These are phyloP conservation scores for Orthonychiurus folsomi DNA, from an alignment of 2,888 invertebrate species.

Conservation along the genomic window DNA sequence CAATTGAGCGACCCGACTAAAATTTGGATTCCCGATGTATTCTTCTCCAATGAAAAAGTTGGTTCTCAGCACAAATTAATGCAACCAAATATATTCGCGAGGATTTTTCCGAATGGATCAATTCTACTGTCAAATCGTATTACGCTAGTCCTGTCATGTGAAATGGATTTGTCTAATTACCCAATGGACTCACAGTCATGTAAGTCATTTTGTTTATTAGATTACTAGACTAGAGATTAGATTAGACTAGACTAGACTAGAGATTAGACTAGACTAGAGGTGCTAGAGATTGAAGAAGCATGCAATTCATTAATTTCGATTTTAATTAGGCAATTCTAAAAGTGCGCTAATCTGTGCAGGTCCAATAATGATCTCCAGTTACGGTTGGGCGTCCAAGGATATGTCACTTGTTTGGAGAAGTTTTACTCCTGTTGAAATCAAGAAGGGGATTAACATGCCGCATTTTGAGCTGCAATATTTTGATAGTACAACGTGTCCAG, in stretches of 20 bases:
- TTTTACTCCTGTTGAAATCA: conserved; percentile 15
- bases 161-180: conserved; percentile 29
- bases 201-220: too few species aligned
- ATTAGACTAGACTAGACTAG: too few species aligned
- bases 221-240: too few species aligned
- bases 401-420: conserved; percentile 23
- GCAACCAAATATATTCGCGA: conserved; percentile 28
- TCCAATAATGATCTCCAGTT: conserved; percentile 21
- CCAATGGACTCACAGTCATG: conserved; percentile 31
- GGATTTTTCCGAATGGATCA: conserved; percentile 25
- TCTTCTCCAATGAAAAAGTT: conserved; percentile 35
- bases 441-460: conserved; percentile 25
- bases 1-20: conserved; percentile 13
- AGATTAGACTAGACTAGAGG: too few species aligned
- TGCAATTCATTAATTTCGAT: too few species aligned
- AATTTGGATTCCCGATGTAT: conserved; percentile 36
- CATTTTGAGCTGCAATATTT: conserved; percentile 17
- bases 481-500: not conserved
- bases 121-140: conserved; percentile 31
- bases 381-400: conserved; percentile 28
- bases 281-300: too few species aligned
- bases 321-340: too few species aligned
- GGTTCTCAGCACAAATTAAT: conserved; percentile 28
- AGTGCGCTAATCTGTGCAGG: too few species aligned
- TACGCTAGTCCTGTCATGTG: conserved; percentile 27